Conservation (phyloP, 2,113 vertebrate genomes). For the Microtus oregoni region DNA sequence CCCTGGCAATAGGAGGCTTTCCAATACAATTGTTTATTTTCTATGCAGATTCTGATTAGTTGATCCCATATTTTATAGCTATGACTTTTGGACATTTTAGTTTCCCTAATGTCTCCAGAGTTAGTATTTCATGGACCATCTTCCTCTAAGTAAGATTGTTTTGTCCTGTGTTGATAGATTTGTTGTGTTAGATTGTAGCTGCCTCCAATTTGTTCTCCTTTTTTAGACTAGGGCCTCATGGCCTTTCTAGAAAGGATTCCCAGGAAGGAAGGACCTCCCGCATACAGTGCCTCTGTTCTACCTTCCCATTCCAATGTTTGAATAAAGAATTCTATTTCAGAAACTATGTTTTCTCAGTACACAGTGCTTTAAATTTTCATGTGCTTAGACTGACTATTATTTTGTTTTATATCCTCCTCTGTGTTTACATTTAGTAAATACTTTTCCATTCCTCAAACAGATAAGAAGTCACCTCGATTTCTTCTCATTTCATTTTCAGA, state of each 20-base stretch:
- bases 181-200: not conserved
- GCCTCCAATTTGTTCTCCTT: not conserved
- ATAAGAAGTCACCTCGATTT: slow-evolving; percentile 15
- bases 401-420: not conserved
- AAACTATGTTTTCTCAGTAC: not conserved
- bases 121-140: not conserved
- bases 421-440: slow-evolving; percentile 47
- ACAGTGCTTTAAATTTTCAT: slow-evolving; percentile 46
- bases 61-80: not conserved
- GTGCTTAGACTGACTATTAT: not conserved
- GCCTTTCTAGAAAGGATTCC: not conserved
- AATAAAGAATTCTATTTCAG: slow-evolving; percentile 29
- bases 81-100: not conserved
- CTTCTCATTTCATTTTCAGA: not conserved
- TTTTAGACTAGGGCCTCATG: not conserved
- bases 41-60: not conserved
- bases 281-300: not conserved
- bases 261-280: not conserved
- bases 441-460: not conserved
- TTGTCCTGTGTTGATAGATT: not conserved
- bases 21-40: not conserved
- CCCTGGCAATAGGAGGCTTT: not conserved
- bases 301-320: not conserved
- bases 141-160: not conserved
- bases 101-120: not conserved